Evolutionary conservation across 2,797 vertebrate genomes (phyloP).

Genomic region (Pseudochromis fuscus): DNA sequence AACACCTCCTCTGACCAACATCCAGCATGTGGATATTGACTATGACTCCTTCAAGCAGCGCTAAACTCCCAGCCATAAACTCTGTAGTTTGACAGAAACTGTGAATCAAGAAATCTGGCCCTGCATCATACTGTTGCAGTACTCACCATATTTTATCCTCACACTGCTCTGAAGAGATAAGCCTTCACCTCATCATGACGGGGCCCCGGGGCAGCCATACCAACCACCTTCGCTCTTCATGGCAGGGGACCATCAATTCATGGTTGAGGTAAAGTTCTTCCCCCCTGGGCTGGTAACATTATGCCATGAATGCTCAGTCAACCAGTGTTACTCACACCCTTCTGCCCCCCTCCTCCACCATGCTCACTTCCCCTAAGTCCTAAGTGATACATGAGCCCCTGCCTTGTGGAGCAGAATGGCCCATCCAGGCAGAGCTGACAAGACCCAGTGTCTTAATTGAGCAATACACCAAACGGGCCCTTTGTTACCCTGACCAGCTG

Average conservation of each 20-base stretch:
- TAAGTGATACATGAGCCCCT: slow-evolving; percentile 76
- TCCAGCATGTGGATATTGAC: not conserved
- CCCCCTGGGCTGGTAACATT: slow-evolving; percentile 74
- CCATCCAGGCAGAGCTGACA: slow-evolving; percentile 79
- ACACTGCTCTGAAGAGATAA: slow-evolving; percentile 74
- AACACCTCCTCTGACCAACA: not conserved
- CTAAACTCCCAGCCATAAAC: too few relatives aligned
- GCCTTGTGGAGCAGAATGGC: slow-evolving; percentile 76
- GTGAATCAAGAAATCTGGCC: slow-evolving; percentile 44
- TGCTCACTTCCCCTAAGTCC: slow-evolving; percentile 75
- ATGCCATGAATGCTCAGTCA: slow-evolving; percentile 82
- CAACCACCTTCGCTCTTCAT: slow-evolving; percentile 69
- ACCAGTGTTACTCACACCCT: slow-evolving; percentile 80
- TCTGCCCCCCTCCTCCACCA: slow-evolving; percentile 60
- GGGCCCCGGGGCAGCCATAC: slow-evolving; percentile 63
- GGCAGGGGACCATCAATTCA: slow-evolving; percentile 80
- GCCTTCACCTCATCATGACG: slow-evolving; percentile 71
- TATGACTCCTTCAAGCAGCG: slow-evolving; percentile 1
- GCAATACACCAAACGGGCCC: slow-evolving; percentile 76
- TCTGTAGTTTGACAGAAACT: slow-evolving; percentile 36
- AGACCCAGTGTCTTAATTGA: slow-evolving; percentile 85
- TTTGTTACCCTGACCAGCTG: slow-evolving; percentile 76
- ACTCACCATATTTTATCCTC: slow-evolving; percentile 56
- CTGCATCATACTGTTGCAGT: slow-evolving; percentile 33
- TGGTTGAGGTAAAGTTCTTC: slow-evolving; percentile 78